These are phyloP conservation scores for Epinotia demarniana DNA, from an alignment of 2,888 invertebrate genomes.

Conservation along the genomic window DNA sequence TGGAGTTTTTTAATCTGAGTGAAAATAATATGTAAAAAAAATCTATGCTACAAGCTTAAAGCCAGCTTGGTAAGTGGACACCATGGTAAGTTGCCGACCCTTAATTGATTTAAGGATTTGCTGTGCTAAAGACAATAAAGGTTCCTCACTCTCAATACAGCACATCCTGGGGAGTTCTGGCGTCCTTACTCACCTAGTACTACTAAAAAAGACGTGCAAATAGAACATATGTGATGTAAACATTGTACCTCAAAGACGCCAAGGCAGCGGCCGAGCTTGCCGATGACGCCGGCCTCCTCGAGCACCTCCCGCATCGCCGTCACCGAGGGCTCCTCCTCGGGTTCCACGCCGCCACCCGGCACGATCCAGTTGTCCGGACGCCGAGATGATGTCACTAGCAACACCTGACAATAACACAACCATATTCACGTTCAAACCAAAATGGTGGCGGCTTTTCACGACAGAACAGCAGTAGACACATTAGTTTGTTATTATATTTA, in stretches of 20 bases:
- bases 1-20: too few relatives aligned
- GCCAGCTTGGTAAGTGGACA: too few relatives aligned
- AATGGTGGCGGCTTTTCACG: slow-evolving; percentile 3
- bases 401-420: slow-evolving; percentile 85
- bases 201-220: background rate
- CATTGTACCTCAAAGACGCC: slow-evolving; percentile 96
- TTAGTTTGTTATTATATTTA: slow-evolving; percentile 35
- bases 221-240: slow-evolving; percentile 28
- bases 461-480: slow-evolving; percentile 32
- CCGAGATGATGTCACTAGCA: slow-evolving; percentile 96
- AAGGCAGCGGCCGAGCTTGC: slow-evolving; percentile 93
- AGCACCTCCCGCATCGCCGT: slow-evolving; percentile 97
- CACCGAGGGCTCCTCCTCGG: slow-evolving; percentile 94
- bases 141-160: too few relatives aligned
- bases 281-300: slow-evolving; percentile 98
- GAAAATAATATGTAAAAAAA: too few relatives aligned
- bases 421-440: slow-evolving; percentile 35
- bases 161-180: too few relatives aligned
- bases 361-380: slow-evolving; percentile 97
- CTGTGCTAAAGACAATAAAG: too few relatives aligned
- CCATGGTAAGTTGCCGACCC: too few relatives aligned
- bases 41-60: too few relatives aligned
- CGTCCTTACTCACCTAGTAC: too few relatives aligned
- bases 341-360: slow-evolving; percentile 98
- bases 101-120: too few relatives aligned